These are phyloP conservation scores for Coluber constrictor DNA, from an alignment of 2,797 vertebrate species.

Conservation along the genomic window DNA sequence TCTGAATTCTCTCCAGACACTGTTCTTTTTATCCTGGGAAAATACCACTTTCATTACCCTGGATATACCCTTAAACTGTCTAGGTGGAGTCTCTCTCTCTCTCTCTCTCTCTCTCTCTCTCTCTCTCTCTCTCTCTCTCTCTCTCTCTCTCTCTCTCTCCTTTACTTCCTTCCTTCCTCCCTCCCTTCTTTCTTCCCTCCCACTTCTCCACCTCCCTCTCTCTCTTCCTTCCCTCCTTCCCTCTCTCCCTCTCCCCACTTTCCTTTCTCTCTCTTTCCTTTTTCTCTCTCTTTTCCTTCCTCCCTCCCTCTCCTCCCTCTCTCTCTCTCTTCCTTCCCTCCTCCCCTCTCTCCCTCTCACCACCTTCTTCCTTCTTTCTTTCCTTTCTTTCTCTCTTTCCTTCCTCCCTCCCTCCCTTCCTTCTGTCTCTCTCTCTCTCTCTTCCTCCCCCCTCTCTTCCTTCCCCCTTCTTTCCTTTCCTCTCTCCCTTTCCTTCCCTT, in stretches of 20 bases:
- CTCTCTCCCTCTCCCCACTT: fast-evolving
- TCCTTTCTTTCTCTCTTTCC: too few relatives aligned
- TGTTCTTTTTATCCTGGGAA: not conserved
- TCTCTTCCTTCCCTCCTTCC: too few relatives aligned
- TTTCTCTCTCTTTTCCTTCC: not conserved
- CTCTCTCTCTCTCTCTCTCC: too few relatives aligned
- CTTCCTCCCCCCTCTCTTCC: too few relatives aligned
- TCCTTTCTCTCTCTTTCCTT: too few relatives aligned
- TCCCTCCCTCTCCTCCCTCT: too few relatives aligned
- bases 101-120: too few relatives aligned
- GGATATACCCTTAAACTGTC: not conserved
- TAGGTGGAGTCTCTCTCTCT: not conserved
- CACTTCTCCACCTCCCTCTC: too few relatives aligned
- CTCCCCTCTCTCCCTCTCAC: not conserved
- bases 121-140: too few relatives aligned
- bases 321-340: not conserved
- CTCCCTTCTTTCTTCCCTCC: fast-evolving
- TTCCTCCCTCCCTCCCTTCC: fast-evolving
- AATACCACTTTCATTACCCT: not conserved
- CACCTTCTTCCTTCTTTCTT: not conserved
- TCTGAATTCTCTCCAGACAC: not conserved
- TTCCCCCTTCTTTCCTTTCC: too few relatives aligned
- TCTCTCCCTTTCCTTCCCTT: not conserved
- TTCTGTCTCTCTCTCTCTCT: too few relatives aligned
- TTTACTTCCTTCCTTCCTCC: too few relatives aligned